Base-by-base conservation (phyloP, 2,113 vertebrate species). In the Mesocricetus auratus region DNA sequence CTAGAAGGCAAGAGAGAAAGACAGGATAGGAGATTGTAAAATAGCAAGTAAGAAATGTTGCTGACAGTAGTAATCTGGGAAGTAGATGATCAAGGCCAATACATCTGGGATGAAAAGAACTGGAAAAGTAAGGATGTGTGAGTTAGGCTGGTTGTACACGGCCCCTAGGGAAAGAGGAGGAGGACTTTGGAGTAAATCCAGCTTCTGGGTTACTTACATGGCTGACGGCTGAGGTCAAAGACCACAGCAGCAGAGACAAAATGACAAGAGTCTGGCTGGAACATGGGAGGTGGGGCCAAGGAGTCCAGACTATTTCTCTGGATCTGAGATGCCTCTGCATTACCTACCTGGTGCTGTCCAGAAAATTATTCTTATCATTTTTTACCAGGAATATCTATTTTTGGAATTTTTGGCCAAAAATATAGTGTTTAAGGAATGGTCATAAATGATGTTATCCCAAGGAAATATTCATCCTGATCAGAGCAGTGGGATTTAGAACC, bases 161-260 rank as follows among this genome's bases (percentile, higher is more conserved):
- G 39, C 36, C 31, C 1, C 9, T 74, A 47, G 60, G 39, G 45
- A 73, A 45, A 33, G 36, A 64, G 31, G 45, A 21, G 13, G 16
- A 33, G 47, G 36, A 21, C 42, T 17, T 4, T 12, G 26, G 47
- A 22, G 13, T 19, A 19, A 22, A 73, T 33, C 31, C 5, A 29
- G 60, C 12, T 29, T 19, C n/a, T 12, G 39, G 58, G 22, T 24
- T 88, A 60, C 17, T 56, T 31, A 24, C 7, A 2, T 8, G 68
- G 29, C 36, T 21, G 15, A 17, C 1, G 31, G 74, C 0, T 60
- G 77, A n/a, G 2, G 42, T 50, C n/a, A 22, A 0, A 31, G 39
- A 60, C n/a, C 33, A n/a, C 1, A 42, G 45, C 10, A 77, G 66
- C 5, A 73, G 74, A 62, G 42, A 75, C 62, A 53, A 82, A 7